These are phyloP conservation scores for Neopelma chrysocephalum DNA, from an alignment of 2,797 vertebrate species.

Conservation along the genomic window DNA sequence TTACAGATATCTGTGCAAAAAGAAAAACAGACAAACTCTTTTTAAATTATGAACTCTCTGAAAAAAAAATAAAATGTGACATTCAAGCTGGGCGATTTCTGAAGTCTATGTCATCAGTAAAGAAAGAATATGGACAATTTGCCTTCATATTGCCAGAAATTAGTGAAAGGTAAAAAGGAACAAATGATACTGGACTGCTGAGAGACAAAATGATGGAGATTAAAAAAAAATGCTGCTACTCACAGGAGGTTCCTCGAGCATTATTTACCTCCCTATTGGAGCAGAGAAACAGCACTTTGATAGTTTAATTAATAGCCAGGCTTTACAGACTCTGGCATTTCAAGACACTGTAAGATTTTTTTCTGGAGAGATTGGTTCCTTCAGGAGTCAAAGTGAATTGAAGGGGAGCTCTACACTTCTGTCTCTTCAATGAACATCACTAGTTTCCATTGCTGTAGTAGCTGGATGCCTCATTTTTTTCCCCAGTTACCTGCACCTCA, in stretches of 20 bases:
- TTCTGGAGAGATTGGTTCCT: not conserved
- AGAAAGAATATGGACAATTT: not conserved
- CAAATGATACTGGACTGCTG: not conserved
- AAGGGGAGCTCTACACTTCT: not conserved
- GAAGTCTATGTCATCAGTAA: not conserved
- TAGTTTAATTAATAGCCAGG: not conserved
- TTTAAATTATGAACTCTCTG: not conserved
- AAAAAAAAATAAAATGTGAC: not conserved
- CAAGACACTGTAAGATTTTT: not conserved
- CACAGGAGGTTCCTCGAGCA: not conserved
- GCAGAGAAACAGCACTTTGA: not conserved
- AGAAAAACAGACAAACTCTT: not conserved
- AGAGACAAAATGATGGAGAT: not conserved
- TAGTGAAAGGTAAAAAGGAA: not conserved
- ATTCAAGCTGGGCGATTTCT: not conserved
- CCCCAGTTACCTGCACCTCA: not conserved
- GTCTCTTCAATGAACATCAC: not conserved
- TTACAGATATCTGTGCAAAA: not conserved
- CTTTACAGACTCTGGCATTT: not conserved
- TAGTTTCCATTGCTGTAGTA: not conserved
- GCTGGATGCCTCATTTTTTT: not conserved
- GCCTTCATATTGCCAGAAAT: not conserved
- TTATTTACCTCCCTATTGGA: not conserved
- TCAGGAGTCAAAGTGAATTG: not conserved
- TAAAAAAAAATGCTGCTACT: not conserved